These are phyloP conservation scores for Zygaena filipendulae DNA, from an alignment of 2,888 invertebrate species.

Conservation along the genomic window DNA sequence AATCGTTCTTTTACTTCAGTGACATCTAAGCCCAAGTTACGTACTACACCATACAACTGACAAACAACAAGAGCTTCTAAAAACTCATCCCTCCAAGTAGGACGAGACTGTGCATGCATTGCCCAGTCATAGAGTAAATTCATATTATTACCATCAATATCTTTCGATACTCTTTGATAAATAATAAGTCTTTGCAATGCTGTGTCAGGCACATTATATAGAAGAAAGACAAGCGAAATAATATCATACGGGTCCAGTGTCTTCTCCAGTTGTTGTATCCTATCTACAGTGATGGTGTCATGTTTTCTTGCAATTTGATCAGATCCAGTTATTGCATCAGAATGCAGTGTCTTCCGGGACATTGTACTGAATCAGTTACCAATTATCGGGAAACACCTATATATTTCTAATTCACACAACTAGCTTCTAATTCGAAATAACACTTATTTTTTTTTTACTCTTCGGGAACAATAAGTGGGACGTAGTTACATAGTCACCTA, in stretches of 20 bases:
- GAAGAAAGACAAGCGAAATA: constrained; percentile 47
- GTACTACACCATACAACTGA: constrained; percentile 38
- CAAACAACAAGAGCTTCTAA: constrained; percentile 50
- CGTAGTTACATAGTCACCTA: too few relatives aligned
- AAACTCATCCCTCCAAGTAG: constrained; percentile 47
- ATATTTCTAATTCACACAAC: too few relatives aligned
- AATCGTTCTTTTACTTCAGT: constrained; percentile 31
- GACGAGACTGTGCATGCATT: constrained; percentile 29
- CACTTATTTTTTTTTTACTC: too few relatives aligned
- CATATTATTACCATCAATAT: constrained; percentile 27
- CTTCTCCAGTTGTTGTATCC: constrained; percentile 41
- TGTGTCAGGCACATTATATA: constrained; percentile 49
- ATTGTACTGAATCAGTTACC: too few relatives aligned
- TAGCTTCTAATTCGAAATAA: too few relatives aligned
- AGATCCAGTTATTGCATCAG: constrained; percentile 14
- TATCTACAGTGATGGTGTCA: constrained; percentile 35
- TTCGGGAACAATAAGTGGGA: too few relatives aligned
- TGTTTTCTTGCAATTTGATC: constrained; percentile 46
- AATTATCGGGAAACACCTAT: too few relatives aligned
- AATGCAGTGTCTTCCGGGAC: background rate
- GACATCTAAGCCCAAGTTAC: constrained; percentile 43
- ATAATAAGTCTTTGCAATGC: constrained; percentile 44
- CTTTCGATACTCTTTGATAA: constrained; percentile 38
- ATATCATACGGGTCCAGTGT: constrained; percentile 45
- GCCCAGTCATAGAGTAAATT: constrained; percentile 51